These are phyloP conservation scores for Hypotaenidia philippensis DNA, from an alignment of 2,797 vertebrate genomes.

Conservation along the genomic window DNA sequence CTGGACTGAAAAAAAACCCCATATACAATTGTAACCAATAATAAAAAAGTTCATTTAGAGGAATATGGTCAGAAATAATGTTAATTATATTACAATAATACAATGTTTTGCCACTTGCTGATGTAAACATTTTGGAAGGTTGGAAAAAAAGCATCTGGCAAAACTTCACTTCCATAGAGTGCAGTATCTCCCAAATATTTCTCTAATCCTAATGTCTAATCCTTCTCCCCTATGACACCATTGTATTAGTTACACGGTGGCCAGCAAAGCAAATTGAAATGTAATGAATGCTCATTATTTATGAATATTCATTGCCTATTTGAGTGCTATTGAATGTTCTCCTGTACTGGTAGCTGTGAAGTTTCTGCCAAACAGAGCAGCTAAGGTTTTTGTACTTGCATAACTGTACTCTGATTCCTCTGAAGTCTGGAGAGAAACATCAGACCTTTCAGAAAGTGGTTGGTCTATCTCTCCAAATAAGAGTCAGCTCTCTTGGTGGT, in stretches of 20 bases:
- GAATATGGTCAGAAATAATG: neutral
- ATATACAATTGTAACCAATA: neutral
- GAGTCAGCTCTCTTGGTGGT: neutral
- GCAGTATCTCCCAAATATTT: neutral
- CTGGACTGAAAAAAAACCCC: neutral
- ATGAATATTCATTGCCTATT: slow-evolving; percentile 39
- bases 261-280: slow-evolving; percentile 49
- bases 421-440: slow-evolving; percentile 10
- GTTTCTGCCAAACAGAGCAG: neutral
- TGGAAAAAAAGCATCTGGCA: neutral
- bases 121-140: neutral
- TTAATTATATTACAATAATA: neutral
- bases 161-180: neutral
- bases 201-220: neutral
- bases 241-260: neutral
- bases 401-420: neutral
- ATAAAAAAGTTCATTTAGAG: neutral
- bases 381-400: neutral
- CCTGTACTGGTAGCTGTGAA: neutral
- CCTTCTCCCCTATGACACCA: neutral
- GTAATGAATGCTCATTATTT: neutral
- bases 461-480: neutral
- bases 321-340: neutral
- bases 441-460: slow-evolving; percentile 13
- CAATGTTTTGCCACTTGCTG: neutral